Evolutionary conservation across 2,797 vertebrate genomes (phyloP).

Genomic region (Scolopax bukidnonensis): DNA sequence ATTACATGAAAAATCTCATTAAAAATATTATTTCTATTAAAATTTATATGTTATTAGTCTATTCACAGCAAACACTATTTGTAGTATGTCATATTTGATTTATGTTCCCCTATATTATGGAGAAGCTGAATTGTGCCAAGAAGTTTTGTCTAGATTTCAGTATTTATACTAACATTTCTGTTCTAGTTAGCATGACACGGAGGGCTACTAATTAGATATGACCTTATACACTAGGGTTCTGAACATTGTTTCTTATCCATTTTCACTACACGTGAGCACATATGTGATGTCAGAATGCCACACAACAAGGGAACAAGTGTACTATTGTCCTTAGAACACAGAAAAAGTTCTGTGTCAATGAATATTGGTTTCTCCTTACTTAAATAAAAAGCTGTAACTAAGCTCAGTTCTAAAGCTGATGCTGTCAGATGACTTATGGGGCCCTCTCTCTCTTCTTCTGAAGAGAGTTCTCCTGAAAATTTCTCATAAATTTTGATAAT

Average conservation of each 20-base stretch:
- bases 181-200: neutral
- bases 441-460: neutral
- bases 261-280: neutral
- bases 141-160: neutral
- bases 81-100: neutral
- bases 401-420: neutral
- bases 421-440: rapidly evolving
- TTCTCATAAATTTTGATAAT: neutral
- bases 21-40: neutral
- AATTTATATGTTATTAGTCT: neutral
- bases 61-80: neutral
- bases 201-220: neutral
- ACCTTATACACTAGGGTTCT: neutral
- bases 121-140: neutral
- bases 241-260: neutral
- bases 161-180: neutral
- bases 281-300: neutral
- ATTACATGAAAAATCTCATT: neutral
- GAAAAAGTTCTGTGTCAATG: neutral
- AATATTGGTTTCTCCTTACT: neutral
- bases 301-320: neutral
- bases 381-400: neutral
- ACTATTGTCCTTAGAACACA: neutral
- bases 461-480: neutral
- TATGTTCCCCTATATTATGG: neutral